Percentiles rank a stretch among this genome's conserved stretches.
Conservation (phyloP, 2,797 vertebrate species). For the Stomatorhinus walkeri region DNA sequence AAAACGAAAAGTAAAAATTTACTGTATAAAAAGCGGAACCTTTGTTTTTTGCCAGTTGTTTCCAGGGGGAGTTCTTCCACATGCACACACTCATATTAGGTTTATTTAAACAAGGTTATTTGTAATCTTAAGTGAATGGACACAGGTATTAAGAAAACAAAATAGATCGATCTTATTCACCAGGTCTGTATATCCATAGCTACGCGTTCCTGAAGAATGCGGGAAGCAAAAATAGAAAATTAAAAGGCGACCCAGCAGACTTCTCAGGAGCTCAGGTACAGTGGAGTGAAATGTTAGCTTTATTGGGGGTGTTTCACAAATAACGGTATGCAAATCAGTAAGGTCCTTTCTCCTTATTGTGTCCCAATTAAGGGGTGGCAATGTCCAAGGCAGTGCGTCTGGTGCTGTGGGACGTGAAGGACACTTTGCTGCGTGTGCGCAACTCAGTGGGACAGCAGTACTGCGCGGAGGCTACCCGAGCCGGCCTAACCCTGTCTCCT, state of each 20-base stretch:
- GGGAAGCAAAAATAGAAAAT: neutral
- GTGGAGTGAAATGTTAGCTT: neutral
- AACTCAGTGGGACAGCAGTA: slow-evolving; percentile 75
- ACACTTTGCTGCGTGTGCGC: slow-evolving; percentile 79
- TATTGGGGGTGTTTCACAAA: neutral
- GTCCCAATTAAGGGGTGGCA: slow-evolving; percentile 23
- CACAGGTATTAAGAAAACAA: neutral
- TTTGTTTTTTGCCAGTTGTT: neutral
- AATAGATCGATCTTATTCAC: neutral
- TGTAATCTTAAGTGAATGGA: neutral
- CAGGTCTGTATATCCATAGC: neutral
- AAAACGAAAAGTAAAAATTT: neutral
- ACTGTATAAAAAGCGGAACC: neutral
- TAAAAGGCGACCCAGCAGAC: neutral
- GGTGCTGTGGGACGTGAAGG: slow-evolving; percentile 87
- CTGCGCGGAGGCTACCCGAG: slow-evolving; percentile 60
- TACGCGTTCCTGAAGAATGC: neutral
- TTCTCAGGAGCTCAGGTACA: neutral
- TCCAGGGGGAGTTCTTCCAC: neutral
- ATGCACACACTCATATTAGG: neutral
- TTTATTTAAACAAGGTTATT: neutral
- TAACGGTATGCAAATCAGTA: neutral
- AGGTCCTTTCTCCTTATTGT: neutral
- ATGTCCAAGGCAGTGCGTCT: slow-evolving; percentile 67
- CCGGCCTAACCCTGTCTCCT: slow-evolving; percentile 61